These are phyloP conservation scores for Umimayanthus kanabou DNA, from an alignment of 92 coral and sea anemone genomes.

Conservation along the genomic window DNA sequence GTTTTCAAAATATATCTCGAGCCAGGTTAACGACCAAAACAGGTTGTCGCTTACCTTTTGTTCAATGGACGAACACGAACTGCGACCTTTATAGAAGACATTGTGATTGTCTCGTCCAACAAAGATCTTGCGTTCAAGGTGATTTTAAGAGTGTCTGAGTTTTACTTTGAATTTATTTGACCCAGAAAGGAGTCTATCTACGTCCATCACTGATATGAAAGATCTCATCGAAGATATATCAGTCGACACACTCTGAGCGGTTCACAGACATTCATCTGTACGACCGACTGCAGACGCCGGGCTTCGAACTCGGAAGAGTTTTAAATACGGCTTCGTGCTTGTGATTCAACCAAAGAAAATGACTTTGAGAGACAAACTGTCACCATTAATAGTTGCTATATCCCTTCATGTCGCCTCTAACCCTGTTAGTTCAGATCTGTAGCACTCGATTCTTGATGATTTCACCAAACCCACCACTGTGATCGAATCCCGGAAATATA, in stretches of 20 bases:
- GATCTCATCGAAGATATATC: neutral
- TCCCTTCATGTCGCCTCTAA: neutral
- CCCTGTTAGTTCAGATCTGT: neutral
- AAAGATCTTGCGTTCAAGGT: neutral
- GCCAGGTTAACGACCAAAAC: neutral
- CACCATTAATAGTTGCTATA: neutral
- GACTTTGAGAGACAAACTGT: neutral
- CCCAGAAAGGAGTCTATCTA: neutral
- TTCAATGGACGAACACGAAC: slow-evolving; percentile 42
- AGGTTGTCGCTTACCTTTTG: slow-evolving; percentile 25
- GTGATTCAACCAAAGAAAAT: neutral
- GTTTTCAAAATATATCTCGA: neutral
- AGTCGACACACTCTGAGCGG: neutral
- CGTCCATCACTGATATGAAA: slow-evolving; percentile 6
- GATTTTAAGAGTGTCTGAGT: neutral
- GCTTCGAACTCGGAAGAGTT: neutral
- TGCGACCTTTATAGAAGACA: slow-evolving; percentile 34
- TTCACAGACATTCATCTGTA: neutral
- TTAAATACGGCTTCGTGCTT: neutral
- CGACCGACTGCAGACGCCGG: neutral
- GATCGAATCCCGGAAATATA: neutral
- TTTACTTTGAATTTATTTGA: neutral
- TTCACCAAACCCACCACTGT: neutral
- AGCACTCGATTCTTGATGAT: too few species aligned
- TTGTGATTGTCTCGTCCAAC: neutral